Evolutionary conservation across 2,797 vertebrate species (phyloP), one percentile per base, ranked within the genome.

Genomic region (Synanceia verrucosa): DNA sequence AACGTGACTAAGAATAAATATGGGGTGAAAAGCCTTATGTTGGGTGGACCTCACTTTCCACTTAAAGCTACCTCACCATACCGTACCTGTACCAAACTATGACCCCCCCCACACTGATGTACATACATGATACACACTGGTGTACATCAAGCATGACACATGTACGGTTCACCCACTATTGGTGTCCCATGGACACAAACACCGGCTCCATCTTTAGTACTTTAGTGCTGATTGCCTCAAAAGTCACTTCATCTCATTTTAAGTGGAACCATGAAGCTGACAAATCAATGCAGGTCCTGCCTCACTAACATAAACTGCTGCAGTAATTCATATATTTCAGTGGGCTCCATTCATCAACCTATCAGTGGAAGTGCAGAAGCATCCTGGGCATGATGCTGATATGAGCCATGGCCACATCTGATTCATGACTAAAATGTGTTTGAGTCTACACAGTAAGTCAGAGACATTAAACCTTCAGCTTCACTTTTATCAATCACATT

Each of bases 221-320:
- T 34, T 0, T 47, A 6, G 24, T 3, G 48, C 51, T 34, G 52
- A 28, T 56, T 18, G 29, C 47, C 24, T 31, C 31, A 43, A 31
- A 21, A 65, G 63, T 50, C 60, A 19, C 29, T 47, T 48, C 58
- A 39, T 58, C 10, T 56, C 34, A 60, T 21, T 56, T 51, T 37
- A 46, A 39, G 29, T 18, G 4, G 41, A 36, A 70, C 14, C 56
- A 34, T 50, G 41, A 47, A 62, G 58, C 52, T 52, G 58, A 24
- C 24, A 21, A 16, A 51, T 34, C 28, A 1, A 19, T 51, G 11
- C 56, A 19, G 31, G 5, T 13, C 23, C 53, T 8, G 28, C 47
- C 37, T 70, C 47, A 10, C 46, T 28, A 21, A 46, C 37, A 26
- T 33, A 33, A 65, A 37, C 21, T n/a, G 47, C 58, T 36, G 33